Base-by-base conservation (phyloP, 2,888 invertebrate species). In the Dromius quadrimaculatus region DNA sequence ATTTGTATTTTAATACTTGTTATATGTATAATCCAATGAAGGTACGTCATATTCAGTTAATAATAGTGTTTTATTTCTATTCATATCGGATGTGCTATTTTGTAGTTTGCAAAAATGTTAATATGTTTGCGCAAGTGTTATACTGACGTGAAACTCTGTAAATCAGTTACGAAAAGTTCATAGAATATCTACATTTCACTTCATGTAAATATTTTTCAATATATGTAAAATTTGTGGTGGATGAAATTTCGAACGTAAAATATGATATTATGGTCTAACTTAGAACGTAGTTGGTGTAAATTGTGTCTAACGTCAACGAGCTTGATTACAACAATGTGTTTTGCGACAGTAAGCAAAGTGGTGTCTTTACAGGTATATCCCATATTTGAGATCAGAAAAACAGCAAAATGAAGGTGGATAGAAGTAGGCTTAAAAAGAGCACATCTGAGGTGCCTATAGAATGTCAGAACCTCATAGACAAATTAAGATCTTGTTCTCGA, bases 381-480 rank as follows among this genome's bases (percentile, higher is more conserved):
- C 34, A 17, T 64, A 45, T 47, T 64, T 62, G 61, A 62, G 47
- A 11, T 64, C 47, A 47, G 15, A 34, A 34, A 47, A 15, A 23
- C 22, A 54, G 61, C 77, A 84, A 81, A 78, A 93, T 93, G 93
- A 93, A 92, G 86, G 92, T 93, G 78, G 93, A 93, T 80, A 87
- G 90, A 78, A 88, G 87, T 77, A 90, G 92, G 82, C 85, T 92
- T 78, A 92, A 92, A 82, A 92, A 92, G 83, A 90, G 92, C 85
- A 90, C 91, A 79, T 92, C 92, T 73, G 93, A 93, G 85, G 90
- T 92, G 83, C 90, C 90, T 75, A 84, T 87, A 72, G 93, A 93
- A 84, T 93, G 93, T 80, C 90, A 90, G 79, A 86, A 87, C 75
- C 84, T 93, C 66, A 93, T 93, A 76, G 91, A 90, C 77, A 88